Evolutionary conservation across 2,797 vertebrate species (phyloP).

Genomic region (Smutsia gigantea): DNA sequence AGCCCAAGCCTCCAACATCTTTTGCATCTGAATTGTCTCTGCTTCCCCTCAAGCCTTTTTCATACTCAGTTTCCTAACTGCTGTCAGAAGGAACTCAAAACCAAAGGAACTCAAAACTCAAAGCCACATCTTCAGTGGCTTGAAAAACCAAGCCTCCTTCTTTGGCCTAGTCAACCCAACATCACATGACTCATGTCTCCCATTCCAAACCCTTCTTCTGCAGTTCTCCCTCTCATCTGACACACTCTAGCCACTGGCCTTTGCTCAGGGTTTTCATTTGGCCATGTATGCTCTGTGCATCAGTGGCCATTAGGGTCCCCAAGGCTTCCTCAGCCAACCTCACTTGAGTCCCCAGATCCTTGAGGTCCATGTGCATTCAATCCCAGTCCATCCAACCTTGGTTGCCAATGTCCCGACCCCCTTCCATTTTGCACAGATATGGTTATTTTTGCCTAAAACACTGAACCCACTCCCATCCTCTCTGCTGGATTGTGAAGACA

Average conservation of each 20-base stretch:
- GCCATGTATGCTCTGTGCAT: background rate
- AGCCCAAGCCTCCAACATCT: background rate
- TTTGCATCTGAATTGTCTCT: background rate
- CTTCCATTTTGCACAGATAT: background rate
- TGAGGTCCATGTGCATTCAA: background rate
- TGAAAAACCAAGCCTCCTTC: background rate
- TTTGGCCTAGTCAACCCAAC: no score
- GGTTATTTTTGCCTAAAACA: background rate
- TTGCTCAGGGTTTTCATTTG: background rate
- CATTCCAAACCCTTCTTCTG: background rate
- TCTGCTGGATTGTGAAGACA: background rate
- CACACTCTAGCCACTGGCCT: background rate
- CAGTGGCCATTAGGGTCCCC: background rate
- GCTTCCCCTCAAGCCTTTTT: background rate
- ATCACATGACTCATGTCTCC: background rate
- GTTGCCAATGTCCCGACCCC: background rate
- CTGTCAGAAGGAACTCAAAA: background rate
- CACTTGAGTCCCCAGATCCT: background rate
- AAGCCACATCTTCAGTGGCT: background rate
- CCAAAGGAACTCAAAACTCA: background rate
- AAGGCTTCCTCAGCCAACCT: background rate
- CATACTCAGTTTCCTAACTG: background rate
- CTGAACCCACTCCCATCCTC: accelerated
- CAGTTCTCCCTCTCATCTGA: background rate
- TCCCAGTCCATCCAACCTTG: background rate